phyloP scores from a whole-genome alignment of 2,888 invertebrate genomes.

The Petrophora chlorosata region DNA sequence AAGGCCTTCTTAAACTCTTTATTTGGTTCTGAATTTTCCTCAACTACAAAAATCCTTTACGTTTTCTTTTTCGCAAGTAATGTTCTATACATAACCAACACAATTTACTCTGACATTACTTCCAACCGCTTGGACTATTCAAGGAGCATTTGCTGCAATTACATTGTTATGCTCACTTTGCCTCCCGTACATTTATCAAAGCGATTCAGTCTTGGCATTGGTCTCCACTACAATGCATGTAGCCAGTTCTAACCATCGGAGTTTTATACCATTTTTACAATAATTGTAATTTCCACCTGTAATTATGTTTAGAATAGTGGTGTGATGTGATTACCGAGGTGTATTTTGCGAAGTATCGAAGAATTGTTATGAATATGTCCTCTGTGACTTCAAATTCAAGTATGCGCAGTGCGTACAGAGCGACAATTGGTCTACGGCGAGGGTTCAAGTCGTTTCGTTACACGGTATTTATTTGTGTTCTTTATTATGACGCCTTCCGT shows the following conservation, averaged over 20 bases:
- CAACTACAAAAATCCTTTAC: not conserved
- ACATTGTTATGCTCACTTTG: constrained; percentile 81
- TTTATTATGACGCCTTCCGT: constrained; percentile 28
- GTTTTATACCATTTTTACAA: constrained; percentile 42
- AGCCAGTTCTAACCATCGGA: constrained; percentile 46
- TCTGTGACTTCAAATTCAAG: constrained; percentile 76
- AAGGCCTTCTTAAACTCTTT: no score
- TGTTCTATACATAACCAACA: constrained; percentile 23
- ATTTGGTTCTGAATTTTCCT: no score
- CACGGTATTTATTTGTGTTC: constrained; percentile 65
- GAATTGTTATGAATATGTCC: constrained; percentile 69
- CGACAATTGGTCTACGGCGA: constrained; percentile 75
- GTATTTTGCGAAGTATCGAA: constrained; percentile 31
- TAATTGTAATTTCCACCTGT: constrained; percentile 39
- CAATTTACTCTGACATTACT: constrained; percentile 28
- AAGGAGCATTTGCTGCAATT: constrained; percentile 81
- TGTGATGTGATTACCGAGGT: constrained; percentile 42
- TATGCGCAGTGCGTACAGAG: constrained; percentile 77
- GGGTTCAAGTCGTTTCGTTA: constrained; percentile 79
- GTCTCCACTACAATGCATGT: constrained; percentile 71
- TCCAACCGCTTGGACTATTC: constrained; percentile 66
- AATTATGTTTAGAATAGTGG: constrained; percentile 51
- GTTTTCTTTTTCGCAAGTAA: constrained; percentile 14
- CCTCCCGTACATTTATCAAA: constrained; percentile 72
- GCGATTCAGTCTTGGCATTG: constrained; percentile 75